Conservation (phyloP, 2,888 invertebrate genomes). For the Stegana nigrithorax region DNA sequence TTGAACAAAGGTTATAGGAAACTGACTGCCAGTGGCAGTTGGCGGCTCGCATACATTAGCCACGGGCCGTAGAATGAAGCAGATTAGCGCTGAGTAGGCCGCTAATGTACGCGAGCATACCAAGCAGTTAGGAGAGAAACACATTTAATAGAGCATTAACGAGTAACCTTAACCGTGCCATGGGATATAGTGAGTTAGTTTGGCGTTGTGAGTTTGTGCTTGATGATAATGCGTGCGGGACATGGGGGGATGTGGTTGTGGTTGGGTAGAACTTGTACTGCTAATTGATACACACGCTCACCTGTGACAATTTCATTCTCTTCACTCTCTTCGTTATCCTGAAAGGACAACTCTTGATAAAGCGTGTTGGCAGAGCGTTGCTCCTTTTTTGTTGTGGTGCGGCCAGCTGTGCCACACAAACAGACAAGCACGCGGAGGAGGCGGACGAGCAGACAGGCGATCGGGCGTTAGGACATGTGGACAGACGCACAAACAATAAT, state of each 20-base stretch:
- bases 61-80: too few relatives aligned
- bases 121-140: neutral
- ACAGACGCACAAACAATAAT: neutral
- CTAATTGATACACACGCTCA: constrained; percentile 67
- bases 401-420: too few relatives aligned
- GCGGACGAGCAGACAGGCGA: constrained; percentile 3
- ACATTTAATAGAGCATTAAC: constrained; percentile 4
- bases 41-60: too few relatives aligned
- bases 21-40: too few relatives aligned
- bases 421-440: constrained; percentile 11
- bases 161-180: neutral
- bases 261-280: too few relatives aligned
- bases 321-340: constrained; percentile 90
- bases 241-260: too few relatives aligned
- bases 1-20: neutral
- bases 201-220: neutral
- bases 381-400: constrained; percentile 83
- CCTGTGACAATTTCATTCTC: constrained; percentile 92
- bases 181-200: neutral
- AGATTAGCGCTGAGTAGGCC: too few relatives aligned
- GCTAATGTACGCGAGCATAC: too few relatives aligned
- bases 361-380: constrained; percentile 90
- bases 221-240: too few relatives aligned
- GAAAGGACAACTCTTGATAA: constrained; percentile 94
- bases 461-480: neutral